These are phyloP conservation scores for Mormyrops boulengeri DNA, from an alignment of 2,797 vertebrate genomes.

Conservation along the genomic window DNA sequence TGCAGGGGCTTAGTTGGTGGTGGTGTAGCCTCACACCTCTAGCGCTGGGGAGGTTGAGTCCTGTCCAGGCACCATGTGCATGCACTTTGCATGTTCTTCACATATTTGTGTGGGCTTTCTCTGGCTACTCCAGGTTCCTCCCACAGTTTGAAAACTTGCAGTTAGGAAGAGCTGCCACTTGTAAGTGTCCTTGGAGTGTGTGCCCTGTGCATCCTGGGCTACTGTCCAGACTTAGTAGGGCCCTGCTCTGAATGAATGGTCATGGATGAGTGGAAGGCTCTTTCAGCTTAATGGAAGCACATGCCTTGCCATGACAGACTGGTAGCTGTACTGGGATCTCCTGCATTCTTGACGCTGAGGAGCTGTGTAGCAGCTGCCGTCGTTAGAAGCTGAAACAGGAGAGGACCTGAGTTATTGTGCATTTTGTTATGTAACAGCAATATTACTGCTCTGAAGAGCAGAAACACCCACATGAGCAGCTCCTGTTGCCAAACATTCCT, in stretches of 20 bases:
- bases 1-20: neutral
- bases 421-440: slow-evolving; percentile 18
- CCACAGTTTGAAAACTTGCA: neutral
- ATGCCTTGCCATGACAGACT: neutral
- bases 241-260: neutral
- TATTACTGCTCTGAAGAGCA: neutral
- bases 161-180: neutral
- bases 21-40: neutral
- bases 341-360: neutral
- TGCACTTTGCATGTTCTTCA: neutral
- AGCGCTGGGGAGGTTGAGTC: neutral
- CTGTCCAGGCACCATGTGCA: neutral
- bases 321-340: neutral
- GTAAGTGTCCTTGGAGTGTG: neutral
- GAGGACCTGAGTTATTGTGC: neutral
- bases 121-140: neutral
- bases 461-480: neutral
- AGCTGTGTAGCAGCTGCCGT: neutral
- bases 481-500: neutral
- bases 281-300: neutral
- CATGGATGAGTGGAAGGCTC: neutral
- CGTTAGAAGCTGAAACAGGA: neutral
- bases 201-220: neutral
- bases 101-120: neutral
- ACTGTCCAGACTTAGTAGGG: neutral